These are phyloP conservation scores for Phocides pigmalion DNA, from an alignment of 1,140 invertebrate genomes.

Conservation along the genomic window DNA sequence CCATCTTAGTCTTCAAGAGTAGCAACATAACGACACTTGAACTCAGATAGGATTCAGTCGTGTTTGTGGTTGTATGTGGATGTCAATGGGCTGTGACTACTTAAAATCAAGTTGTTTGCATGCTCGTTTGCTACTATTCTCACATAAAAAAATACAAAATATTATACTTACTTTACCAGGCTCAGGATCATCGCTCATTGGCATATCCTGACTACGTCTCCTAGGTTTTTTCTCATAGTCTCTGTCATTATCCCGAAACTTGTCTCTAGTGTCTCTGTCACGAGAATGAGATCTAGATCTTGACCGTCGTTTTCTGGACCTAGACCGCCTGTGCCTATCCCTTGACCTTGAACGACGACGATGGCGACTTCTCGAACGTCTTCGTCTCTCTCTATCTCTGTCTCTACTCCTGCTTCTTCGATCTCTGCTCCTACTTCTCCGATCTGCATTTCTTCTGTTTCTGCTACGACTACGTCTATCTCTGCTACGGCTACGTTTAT, in stretches of 20 bases:
- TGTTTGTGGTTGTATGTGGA: no score
- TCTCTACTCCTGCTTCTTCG: slow-evolving; percentile 55
- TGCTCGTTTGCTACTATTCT: no score
- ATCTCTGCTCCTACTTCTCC: slow-evolving; percentile 54
- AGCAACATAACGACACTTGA: no score
- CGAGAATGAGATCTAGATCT: slow-evolving; percentile 51
- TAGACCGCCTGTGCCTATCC: slow-evolving; percentile 48
- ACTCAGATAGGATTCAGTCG: no score
- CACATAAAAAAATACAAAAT: no score
- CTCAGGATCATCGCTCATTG: slow-evolving; percentile 87
- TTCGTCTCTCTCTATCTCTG: slow-evolving; percentile 59
- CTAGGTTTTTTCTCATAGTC: slow-evolving; percentile 70
- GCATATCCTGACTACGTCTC: slow-evolving; percentile 78
- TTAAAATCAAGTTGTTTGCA: no score
- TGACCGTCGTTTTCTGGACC: slow-evolving; percentile 64
- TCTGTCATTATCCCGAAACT: slow-evolving; percentile 47
- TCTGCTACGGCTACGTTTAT: slow-evolving; percentile 53
- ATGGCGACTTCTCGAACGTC: slow-evolving; percentile 53
- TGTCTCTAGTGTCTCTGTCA: slow-evolving; percentile 53
- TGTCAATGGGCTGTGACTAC: no score
- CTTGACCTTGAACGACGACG: slow-evolving; percentile 37
- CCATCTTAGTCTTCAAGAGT: no score
- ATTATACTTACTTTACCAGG: slow-evolving; percentile 83
- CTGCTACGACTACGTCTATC: slow-evolving; percentile 48
- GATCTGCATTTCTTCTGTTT: slow-evolving; percentile 55